Conservation (phyloP, 2,888 invertebrate species). For the Drosophila greeni region DNA sequence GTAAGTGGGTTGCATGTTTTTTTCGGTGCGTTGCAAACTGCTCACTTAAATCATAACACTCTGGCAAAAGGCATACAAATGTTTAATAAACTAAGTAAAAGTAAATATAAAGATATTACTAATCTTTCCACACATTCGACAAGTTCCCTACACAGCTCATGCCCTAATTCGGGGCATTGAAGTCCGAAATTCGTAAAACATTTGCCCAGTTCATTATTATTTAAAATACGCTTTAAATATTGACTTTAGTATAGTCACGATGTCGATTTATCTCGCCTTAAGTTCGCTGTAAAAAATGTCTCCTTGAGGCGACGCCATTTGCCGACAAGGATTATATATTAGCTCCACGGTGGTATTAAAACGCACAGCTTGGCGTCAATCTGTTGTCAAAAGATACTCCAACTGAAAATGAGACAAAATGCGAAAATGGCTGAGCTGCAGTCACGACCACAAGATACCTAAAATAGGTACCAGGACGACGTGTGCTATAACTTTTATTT, state of each 20-base stretch:
- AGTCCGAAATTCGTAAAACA: not conserved
- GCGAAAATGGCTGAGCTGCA: too few species aligned
- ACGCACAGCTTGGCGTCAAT: conserved; percentile 23
- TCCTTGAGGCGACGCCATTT: not conserved
- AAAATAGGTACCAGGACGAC: not conserved
- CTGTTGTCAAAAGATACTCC: conserved; percentile 24
- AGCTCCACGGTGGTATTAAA: not conserved
- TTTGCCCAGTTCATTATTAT: not conserved
- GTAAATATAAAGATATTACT: not conserved
- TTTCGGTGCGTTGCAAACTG: not conserved
- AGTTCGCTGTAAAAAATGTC: not conserved
- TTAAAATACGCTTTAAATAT: not conserved
- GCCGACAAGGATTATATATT: not conserved
- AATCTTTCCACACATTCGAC: not conserved
- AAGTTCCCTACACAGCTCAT: not conserved
- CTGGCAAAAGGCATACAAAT: not conserved
- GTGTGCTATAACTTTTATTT: not conserved
- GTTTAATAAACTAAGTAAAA: not conserved
- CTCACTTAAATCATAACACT: not conserved
- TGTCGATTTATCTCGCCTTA: not conserved
- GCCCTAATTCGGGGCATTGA: not conserved
- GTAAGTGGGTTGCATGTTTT: not conserved
- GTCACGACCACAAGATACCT: not conserved
- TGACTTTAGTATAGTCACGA: not conserved
- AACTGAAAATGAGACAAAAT: conserved; percentile 4